Evolutionary conservation across 2,113 vertebrate genomes (phyloP), one percentile per base, ranked within the genome.

Genomic region (Sterrhoptilus dennistouni): DNA sequence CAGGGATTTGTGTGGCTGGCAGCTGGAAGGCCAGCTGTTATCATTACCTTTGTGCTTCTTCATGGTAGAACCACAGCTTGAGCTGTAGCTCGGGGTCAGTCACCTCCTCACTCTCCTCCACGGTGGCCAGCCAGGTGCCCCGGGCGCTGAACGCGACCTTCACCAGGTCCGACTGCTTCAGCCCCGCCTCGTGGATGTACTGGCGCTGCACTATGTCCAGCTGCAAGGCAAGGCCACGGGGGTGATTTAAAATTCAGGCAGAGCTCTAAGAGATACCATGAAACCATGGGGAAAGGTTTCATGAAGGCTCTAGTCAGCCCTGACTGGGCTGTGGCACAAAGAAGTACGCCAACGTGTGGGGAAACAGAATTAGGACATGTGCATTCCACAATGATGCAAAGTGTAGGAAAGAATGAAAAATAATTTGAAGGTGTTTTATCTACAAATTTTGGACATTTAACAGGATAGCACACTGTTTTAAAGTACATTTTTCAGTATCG

Each of bases 161-260:
- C 24, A 98, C 98, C 87, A 99, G 97, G 71, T 99, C 98, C 11
- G 98, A 96, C 96, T 99, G 99, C 75, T 98, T 93, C 91, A 99
- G 97, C 6, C 98, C 98, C 0, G 87, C 75, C 95, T 99, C 97
- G 16, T 98, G 97, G 78, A 99, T 98, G 93, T 98, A 99, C 83
- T 99, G 99, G 78, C 99, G 99, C 95, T 99, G 99, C 85, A 99
- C 98, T 2, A 99, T 99, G 96, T 99, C 99, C 96, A 99, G 95
- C 99, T 99, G 98, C 42, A 89, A 89, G 74, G 54, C 66, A 75
- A 65, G 47, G 49, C 10, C 53, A 68, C 29, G 42, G 31, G 1
- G 5, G 33, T 1, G 8, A 6, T 33, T 42, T 5, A 38, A 8
- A 75, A 45, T 8, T n/a, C 49, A 59, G 23, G 3, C 0, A 13